These are phyloP conservation scores for Drosophila mulleri DNA, from an alignment of 2,888 invertebrate species.

Conservation along the genomic window DNA sequence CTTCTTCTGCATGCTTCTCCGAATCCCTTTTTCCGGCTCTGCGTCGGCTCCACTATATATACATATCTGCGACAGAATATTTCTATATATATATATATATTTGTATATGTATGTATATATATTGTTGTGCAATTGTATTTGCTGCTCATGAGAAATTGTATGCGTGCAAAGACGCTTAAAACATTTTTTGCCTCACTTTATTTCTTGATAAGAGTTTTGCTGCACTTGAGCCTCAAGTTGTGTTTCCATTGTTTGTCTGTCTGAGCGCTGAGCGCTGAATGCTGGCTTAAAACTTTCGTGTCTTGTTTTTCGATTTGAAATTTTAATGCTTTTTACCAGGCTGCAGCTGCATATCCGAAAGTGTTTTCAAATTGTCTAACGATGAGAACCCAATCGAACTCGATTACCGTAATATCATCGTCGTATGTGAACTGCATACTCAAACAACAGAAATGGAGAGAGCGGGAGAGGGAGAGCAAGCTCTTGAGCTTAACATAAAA, in stretches of 20 bases:
- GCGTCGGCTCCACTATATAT: constrained; percentile 19
- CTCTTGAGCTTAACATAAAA: neutral
- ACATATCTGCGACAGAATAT: constrained; percentile 25
- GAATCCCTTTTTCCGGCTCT: constrained; percentile 28
- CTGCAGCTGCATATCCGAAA: constrained; percentile 2
- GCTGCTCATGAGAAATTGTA: constrained; percentile 76
- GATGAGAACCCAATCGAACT: constrained; percentile 9
- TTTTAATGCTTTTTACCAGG: constrained; percentile 36
- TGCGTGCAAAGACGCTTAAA: constrained; percentile 77
- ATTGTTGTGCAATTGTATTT: constrained; percentile 79
- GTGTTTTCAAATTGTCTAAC: constrained; percentile 15
- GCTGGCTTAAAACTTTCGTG: constrained; percentile 61
- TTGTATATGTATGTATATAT: constrained; percentile 26
- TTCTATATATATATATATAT: constrained; percentile 18
- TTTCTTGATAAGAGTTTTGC: constrained; percentile 70
- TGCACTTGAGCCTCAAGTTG: constrained; percentile 67
- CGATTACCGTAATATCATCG: constrained; percentile 2
- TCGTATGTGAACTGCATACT: neutral
- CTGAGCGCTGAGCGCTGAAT: constrained; percentile 30
- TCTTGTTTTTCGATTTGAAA: constrained; percentile 58
- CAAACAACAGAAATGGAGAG: neutral
- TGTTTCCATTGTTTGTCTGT: constrained; percentile 53
- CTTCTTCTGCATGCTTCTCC: constrained; percentile 52
- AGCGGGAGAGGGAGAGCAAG: too few relatives aligned
- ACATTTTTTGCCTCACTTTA: constrained; percentile 60